Evolutionary conservation across 2,797 vertebrate genomes (phyloP), one percentile per base, ranked within the genome.

Genomic region (Chrysocyon brachyurus): DNA sequence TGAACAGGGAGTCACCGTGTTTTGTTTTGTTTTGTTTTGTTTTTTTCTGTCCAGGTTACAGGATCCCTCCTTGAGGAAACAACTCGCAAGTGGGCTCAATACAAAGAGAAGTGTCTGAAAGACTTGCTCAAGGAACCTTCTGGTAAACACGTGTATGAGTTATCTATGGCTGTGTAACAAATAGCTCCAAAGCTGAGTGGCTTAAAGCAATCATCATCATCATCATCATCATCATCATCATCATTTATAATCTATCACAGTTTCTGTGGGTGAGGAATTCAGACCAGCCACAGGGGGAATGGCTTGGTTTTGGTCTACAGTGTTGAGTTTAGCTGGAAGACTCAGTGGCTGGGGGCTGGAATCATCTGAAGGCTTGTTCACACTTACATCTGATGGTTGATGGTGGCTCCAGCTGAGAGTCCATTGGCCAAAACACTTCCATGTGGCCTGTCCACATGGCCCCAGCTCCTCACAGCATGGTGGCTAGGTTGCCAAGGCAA

Each of bases 71-170:
- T 99, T 46, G 98, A 99, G 93, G 99, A 99, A 98, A 98, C 99
- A 85, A 99, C 99, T 12, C 92, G 98, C 57, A 99, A 99, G 92
- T 99, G 99, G 98, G 98, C 98, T 6, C 98, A 99, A 82, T 99
- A 99, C 96, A 99, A 98, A 97, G 98, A 99, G 87, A 98, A 98
- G 88, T 99, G 99, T 97, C 98, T 99, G 96, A 99, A 93, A 97
- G 99, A 98, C 66, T 98, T 99, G 73, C 96, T 94, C 96, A 97
- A 95, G 75, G 93, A 91, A 59, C 91, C 91, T 49, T 97, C 98
- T 87, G 99, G 99, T 99, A 98, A 99, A 99, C 46, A 87, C 22
- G 3, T 91, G 12, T 11, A 1, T 77, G 36, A 22, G 40, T 78
- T 61, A 36, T 28, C 33, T 54, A 15, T 78, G 49, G n/a, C 79